Evolutionary conservation across 2,113 vertebrate genomes (phyloP), one percentile per base, ranked within the genome.

Genomic region (Pampusana beccarii): DNA sequence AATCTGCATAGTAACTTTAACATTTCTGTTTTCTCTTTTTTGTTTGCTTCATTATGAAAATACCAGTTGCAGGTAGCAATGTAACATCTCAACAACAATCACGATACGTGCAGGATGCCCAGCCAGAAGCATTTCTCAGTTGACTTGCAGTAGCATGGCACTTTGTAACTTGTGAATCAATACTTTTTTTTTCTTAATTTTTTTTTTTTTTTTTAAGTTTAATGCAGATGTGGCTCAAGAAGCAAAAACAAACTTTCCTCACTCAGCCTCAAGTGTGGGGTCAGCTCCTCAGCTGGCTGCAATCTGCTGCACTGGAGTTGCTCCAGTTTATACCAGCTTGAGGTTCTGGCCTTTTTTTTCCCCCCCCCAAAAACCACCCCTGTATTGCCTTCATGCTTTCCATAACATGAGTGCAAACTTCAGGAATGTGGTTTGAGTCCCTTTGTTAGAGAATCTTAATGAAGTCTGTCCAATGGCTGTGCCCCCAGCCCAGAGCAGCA

Each of bases 71-170:
- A 88, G 80, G 89, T 51, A 98, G 98, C 97, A 97, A 94, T 95
- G 97, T 96, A 94, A 98, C 97, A 97, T 97, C 97, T 98, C 97
- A 96, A 96, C 80, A 13, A 98, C 97, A 97, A 97, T 97, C 98
- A 98, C 97, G 84, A 97, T 46, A 97, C 97, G 98, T 98, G 98
- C 98, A 98, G 91, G 96, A 97, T 80, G 96, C 88, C 96, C 97
- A 97, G 98, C 98, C 97, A 97, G 95, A 98, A 98, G 98, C 98
- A 91, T 96, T 97, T 95, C 86, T 97, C 97, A 90, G 88, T 95
- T 97, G 82, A 97, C 98, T 98, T 97, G 97, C 97, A 86, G 82
- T 91, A 98, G 97, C 94, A 83, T 80, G 75, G 97, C 95, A 91
- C 97, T 98, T 95, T 67, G 78, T 87, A 95, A 84, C 83, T 94